Evolutionary conservation across 2,113 vertebrate species (phyloP).

Genomic region (Pycnonotus jocosus): DNA sequence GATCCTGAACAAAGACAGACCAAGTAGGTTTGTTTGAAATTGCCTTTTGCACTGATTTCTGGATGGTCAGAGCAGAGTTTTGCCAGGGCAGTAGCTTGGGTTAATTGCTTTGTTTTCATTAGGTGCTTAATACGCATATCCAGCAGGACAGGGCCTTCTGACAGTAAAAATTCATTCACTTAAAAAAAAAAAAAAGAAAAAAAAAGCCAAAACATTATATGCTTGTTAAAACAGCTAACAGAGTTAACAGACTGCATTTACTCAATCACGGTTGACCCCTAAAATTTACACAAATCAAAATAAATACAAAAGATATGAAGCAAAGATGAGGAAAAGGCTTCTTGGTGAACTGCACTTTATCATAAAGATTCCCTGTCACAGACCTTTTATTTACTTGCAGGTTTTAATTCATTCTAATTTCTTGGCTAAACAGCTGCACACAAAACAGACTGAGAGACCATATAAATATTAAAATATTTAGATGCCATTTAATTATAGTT

Average conservation of each 20-base stretch:
- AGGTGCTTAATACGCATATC: slow-evolving; percentile 94
- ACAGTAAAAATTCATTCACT: slow-evolving; percentile 86
- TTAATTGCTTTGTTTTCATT: slow-evolving; percentile 85
- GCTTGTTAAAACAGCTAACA: neutral
- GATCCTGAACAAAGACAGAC: slow-evolving; percentile 89
- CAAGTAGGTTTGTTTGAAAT: slow-evolving; percentile 92
- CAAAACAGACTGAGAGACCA: neutral
- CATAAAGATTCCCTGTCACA: neutral
- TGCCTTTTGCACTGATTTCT: slow-evolving; percentile 80
- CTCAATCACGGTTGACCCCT: neutral
- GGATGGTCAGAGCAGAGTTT: slow-evolving; percentile 85
- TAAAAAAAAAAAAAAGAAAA: slow-evolving; percentile 63
- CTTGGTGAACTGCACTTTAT: neutral
- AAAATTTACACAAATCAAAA: neutral
- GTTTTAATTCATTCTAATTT: neutral
- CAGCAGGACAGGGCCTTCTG: slow-evolving; percentile 87
- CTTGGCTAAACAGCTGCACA: neutral
- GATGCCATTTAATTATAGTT: neutral
- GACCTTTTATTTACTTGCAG: neutral
- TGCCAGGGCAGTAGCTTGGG: slow-evolving; percentile 84
- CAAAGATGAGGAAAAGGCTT: neutral
- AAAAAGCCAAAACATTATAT: slow-evolving; percentile 61
- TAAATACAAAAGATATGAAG: neutral
- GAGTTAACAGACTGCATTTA: slow-evolving; percentile 14
- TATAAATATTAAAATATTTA: neutral